Conservation (phyloP, 2,797 vertebrate genomes). For the Phoxinus dragarum region DNA sequence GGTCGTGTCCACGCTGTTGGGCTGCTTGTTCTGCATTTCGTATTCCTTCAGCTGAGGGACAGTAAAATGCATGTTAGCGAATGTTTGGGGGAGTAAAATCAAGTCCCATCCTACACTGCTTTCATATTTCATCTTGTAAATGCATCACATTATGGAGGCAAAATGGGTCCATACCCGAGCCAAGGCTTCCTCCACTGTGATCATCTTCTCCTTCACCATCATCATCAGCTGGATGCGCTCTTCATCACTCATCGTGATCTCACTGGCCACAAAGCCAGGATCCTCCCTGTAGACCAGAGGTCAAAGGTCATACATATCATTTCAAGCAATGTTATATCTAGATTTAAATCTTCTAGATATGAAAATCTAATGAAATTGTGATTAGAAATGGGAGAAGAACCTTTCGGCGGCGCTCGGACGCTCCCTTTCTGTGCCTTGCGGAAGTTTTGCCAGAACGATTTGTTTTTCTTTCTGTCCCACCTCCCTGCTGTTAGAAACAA, state of each 20-base stretch:
- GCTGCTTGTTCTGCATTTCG: conserved; percentile 89
- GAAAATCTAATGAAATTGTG: too few relatives aligned
- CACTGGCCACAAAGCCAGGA: conserved; percentile 95
- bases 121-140: background rate
- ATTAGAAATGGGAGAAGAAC: conserved; percentile 66
- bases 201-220: conserved; percentile 99
- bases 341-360: background rate
- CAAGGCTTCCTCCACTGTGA: conserved; percentile 97
- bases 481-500: conserved; percentile 79
- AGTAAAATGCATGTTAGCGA: background rate
- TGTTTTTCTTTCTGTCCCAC: conserved; percentile 98
- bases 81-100: background rate
- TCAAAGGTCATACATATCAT: background rate
- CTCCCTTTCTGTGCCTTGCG: conserved; percentile 93
- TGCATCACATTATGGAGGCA: conserved; percentile 32
- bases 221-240: conserved; percentile 98
- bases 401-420: conserved; percentile 91
- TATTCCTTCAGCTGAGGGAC: conserved; percentile 94
- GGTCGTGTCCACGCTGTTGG: conserved; percentile 74
- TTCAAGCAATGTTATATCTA: background rate
- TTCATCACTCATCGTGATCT: conserved; percentile 99
- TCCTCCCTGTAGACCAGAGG: conserved; percentile 84
- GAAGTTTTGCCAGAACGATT: conserved; percentile 98
- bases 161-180: conserved; percentile 85
- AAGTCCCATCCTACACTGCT: background rate